A percentile compares a stretch with the other conserved stretches of the same genome.
Conservation (phyloP, 2,113 vertebrate species). For the Spea bombifrons region DNA sequence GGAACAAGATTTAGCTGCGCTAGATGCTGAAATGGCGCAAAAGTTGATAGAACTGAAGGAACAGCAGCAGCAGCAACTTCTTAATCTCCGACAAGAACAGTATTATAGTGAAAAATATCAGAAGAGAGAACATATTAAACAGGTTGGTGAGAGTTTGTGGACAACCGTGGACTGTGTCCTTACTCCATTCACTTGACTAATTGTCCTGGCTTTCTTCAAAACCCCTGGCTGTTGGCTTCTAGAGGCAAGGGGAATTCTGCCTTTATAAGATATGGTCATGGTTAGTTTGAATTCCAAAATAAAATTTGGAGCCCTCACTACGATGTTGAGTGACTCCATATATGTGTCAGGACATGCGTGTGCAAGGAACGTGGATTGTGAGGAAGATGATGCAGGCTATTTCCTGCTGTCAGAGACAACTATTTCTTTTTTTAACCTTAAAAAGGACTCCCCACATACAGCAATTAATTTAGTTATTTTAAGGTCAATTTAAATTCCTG, state of each 20-base stretch:
- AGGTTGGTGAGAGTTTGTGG: constrained; percentile 64
- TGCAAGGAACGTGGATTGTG: not conserved
- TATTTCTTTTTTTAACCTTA: constrained; percentile 7
- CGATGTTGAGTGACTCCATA: no score
- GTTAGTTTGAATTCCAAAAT: no score
- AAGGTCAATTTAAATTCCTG: constrained; percentile 28
- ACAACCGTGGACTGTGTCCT: no score
- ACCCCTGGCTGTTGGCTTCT: no score
- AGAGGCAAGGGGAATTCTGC: no score
- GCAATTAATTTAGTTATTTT: constrained; percentile 26
- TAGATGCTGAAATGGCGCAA: constrained; percentile 83
- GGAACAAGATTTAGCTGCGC: constrained; percentile 80
- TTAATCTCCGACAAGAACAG: constrained; percentile 92
- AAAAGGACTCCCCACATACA: constrained; percentile 8
- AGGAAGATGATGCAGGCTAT: not conserved
- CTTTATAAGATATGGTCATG: no score
- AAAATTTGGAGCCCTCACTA: no score
- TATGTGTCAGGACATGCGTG: no score
- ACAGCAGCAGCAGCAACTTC: constrained; percentile 89
- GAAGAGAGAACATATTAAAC: constrained; percentile 92
- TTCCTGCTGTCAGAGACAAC: not conserved
- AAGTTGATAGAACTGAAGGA: constrained; percentile 85
- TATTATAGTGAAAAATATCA: constrained; percentile 98
- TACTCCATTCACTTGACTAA: no score
- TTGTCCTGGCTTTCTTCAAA: no score